A percentile compares a stretch with the other conserved stretches of the same genome.
phyloP scores from a whole-genome alignment of 2,888 invertebrate species.

The Unio pictorum region DNA sequence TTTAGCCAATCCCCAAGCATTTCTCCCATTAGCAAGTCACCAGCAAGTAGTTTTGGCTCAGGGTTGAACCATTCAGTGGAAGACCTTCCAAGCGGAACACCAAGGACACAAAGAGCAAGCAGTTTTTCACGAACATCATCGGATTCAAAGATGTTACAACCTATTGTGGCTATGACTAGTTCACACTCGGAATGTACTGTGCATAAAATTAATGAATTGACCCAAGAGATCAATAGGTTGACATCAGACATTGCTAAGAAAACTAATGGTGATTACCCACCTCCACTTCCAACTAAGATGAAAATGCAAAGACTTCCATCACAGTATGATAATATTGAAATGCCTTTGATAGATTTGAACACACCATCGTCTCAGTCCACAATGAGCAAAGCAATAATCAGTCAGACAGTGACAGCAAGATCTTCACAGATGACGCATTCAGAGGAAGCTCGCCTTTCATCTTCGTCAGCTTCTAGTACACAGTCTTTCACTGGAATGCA shows the following conservation, averaged over 20 bases:
- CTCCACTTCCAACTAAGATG: constrained; percentile 78
- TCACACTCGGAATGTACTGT: constrained; percentile 51
- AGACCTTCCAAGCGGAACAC: constrained; percentile 42
- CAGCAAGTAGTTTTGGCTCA: constrained; percentile 89
- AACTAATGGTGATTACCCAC: constrained; percentile 46
- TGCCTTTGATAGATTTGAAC: constrained; percentile 17
- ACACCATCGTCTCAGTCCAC: constrained; percentile 24
- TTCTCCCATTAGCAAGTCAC: constrained; percentile 58
- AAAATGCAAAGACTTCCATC: constrained; percentile 78
- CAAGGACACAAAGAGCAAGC: constrained; percentile 23
- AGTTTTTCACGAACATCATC: constrained; percentile 46
- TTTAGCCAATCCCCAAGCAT: constrained; percentile 32
- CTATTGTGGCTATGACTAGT: constrained; percentile 25
- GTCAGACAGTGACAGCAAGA: constrained; percentile 40
- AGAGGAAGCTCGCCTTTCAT: constrained; percentile 48
- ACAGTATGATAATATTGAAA: constrained; percentile 80
- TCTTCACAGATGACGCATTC: constrained; percentile 27
- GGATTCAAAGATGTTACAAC: constrained; percentile 39
- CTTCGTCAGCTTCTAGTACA: constrained; percentile 47
- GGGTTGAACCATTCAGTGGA: constrained; percentile 85
- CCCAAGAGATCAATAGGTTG: constrained; percentile 56
- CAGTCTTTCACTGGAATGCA: constrained; percentile 49
- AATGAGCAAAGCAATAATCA: constrained; percentile 34
- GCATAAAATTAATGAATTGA: constrained; percentile 60
- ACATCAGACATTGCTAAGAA: constrained; percentile 53